Base-by-base conservation (phyloP, 2,888 invertebrate species). In the Lamellibrachia satsuma region DNA sequence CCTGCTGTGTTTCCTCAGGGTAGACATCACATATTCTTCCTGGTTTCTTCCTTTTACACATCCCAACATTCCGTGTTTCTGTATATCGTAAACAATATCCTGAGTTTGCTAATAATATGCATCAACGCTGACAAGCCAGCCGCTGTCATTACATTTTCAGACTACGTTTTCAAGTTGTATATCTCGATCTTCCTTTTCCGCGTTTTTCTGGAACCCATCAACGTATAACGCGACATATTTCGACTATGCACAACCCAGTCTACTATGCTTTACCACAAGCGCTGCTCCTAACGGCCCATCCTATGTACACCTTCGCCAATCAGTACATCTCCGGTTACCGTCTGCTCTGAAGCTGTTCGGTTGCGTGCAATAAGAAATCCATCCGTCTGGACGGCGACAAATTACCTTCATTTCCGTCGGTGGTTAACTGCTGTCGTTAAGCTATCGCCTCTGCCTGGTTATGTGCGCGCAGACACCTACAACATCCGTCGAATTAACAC, bases 321-420 rank as follows among this genome's bases (percentile, higher is more conserved):
- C 15, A 22, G 22, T 4, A 22, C 75, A n/a, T 75, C 75, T 75
- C 75, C 75, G 75, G 6, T 75, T 75, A 22, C 75, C 22, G 22
- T 75, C 4, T 22, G 22, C 22, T 15, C n/a, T 75, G 22, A 22
- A 75, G 22, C 75, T 75, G 75, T 75, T 75, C 75, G 75, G 15
- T 75, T 22, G 75, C 75, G 75, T 75, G 75, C 75, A 75, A 75
- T 75, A 75, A 75, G 75, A 75, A 75, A 75, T 75, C 75, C 75
- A 75, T 75, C 75, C 22, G 75, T 75, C 75, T 75, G 22, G 15
- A 6, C n/a, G 75, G 75, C 11, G 75, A 75, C 22, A 75, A 75
- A 75, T 75, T 75, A 75, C 75, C 75, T 75, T 75, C 75, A 75
- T 75, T 75, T 75, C 75, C 75, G 6, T n/a, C 75, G 75, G n/a